phyloP scores from a whole-genome alignment of 2,888 invertebrate genomes.

The Anticlea derivata region DNA sequence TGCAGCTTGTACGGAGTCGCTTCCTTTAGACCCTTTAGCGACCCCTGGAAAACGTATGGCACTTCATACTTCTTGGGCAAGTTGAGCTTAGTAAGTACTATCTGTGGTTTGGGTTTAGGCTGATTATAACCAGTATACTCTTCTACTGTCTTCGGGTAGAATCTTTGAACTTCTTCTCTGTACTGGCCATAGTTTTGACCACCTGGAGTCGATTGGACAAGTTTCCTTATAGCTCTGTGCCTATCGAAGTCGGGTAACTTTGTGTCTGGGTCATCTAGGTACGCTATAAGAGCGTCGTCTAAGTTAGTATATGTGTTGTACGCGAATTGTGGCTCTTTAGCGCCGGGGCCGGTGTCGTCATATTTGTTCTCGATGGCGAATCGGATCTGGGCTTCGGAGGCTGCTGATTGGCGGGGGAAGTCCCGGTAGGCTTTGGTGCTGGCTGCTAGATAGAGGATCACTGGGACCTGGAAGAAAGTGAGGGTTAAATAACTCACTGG shows the following conservation, averaged over 20 bases:
- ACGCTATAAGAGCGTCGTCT: slow-evolving; percentile 66
- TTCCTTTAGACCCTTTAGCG: slow-evolving; percentile 9
- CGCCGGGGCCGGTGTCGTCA: slow-evolving; percentile 76
- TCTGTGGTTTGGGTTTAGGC: slow-evolving; percentile 11
- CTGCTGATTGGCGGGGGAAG: slow-evolving; percentile 49
- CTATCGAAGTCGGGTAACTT: slow-evolving; percentile 65
- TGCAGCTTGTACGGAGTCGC: slow-evolving; percentile 44
- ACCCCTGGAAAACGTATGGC: slow-evolving; percentile 9
- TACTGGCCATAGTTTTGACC: slow-evolving; percentile 6
- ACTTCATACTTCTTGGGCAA: slow-evolving; percentile 23
- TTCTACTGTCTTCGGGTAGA: slow-evolving; percentile 48
- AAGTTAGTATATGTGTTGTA: slow-evolving; percentile 65
- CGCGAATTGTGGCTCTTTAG: slow-evolving; percentile 58
- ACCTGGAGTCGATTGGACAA: slow-evolving; percentile 29
- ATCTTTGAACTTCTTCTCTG: slow-evolving; percentile 25
- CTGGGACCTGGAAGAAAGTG: slow-evolving; percentile 44
- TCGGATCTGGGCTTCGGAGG: slow-evolving; percentile 66
- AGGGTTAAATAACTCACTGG: neutral
- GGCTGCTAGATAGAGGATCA: slow-evolving; percentile 44
- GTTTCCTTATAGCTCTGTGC: slow-evolving; percentile 48
- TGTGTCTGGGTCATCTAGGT: slow-evolving; percentile 69
- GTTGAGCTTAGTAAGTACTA: slow-evolving; percentile 24
- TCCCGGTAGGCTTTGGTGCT: slow-evolving; percentile 29
- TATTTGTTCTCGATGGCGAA: slow-evolving; percentile 75
- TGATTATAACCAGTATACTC: slow-evolving; percentile 46